phyloP scores from a whole-genome alignment of 2,797 vertebrate species.

The Galaxias olidus region DNA sequence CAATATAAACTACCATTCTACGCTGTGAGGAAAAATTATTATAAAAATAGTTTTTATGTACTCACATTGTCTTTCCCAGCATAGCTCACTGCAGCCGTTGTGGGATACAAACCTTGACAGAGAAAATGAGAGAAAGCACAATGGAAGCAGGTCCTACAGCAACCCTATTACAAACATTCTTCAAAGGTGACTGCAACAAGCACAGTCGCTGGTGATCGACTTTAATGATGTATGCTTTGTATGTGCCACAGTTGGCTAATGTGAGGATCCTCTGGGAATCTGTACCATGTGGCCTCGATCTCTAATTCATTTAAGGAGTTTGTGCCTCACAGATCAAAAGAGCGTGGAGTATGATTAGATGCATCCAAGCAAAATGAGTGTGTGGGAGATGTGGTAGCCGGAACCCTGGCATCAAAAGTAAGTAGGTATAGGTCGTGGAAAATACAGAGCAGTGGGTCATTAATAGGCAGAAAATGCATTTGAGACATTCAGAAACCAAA shows the following conservation, averaged over 20 bases:
- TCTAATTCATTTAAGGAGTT: slow-evolving; percentile 38
- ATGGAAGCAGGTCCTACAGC: slow-evolving; percentile 23
- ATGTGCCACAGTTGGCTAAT: background rate
- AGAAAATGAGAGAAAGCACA: slow-evolving; percentile 33
- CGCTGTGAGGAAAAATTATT: too few relatives aligned
- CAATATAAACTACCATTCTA: background rate
- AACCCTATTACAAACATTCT: slow-evolving; percentile 39
- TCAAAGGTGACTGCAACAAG: slow-evolving; percentile 38
- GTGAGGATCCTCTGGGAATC: slow-evolving; percentile 35
- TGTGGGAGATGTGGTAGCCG: slow-evolving; percentile 31
- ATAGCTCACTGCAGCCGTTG: slow-evolving; percentile 36
- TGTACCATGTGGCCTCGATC: slow-evolving; percentile 29
- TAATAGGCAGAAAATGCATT: too few relatives aligned
- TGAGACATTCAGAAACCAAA: too few relatives aligned
- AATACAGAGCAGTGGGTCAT: too few relatives aligned
- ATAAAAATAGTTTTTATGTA: slow-evolving; percentile 31
- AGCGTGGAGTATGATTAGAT: slow-evolving; percentile 1
- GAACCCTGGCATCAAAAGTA: background rate
- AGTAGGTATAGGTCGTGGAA: background rate
- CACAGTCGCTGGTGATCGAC: slow-evolving; percentile 32
- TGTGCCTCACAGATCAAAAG: slow-evolving; percentile 54
- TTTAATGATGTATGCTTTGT: slow-evolving; percentile 36
- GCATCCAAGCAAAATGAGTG: slow-evolving; percentile 19
- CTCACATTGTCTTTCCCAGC: slow-evolving; percentile 59
- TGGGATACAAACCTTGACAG: slow-evolving; percentile 45